Evolutionary conservation across 30 jellyfish, hydroid and myxozoan genomes (phyloP).

Genomic region (Euphysa ruthae): DNA sequence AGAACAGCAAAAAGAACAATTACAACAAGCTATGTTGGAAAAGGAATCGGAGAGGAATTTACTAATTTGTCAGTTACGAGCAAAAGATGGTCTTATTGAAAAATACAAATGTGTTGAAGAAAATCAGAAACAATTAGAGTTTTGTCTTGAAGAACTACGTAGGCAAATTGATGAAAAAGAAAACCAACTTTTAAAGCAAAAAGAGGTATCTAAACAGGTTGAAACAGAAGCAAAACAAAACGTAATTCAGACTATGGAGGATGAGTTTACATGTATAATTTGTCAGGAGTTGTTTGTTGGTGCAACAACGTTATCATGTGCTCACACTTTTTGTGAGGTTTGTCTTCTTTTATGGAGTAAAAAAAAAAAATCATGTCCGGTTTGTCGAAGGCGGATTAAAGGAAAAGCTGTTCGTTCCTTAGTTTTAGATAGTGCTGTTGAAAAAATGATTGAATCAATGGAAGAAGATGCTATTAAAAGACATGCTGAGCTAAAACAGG

Average conservation of each 20-base stretch:
- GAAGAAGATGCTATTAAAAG: slow-evolving; percentile 52
- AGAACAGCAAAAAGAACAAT: slow-evolving; percentile 48
- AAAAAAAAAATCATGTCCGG: slow-evolving; percentile 80
- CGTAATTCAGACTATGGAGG: slow-evolving; percentile 81
- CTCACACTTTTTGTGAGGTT: slow-evolving; percentile 84
- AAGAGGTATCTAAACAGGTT: slow-evolving; percentile 48
- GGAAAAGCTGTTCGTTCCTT: slow-evolving; percentile 75
- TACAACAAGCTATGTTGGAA: slow-evolving; percentile 35
- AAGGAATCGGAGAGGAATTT: slow-evolving; percentile 53
- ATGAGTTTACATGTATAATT: slow-evolving; percentile 89
- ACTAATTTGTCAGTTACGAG: slow-evolving; percentile 37
- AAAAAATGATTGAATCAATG: slow-evolving; percentile 60
- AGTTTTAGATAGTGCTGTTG: slow-evolving; percentile 81
- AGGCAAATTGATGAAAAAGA: slow-evolving; percentile 70
- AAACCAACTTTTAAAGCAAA: slow-evolving; percentile 42
- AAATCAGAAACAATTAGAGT: slow-evolving; percentile 64
- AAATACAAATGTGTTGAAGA: slow-evolving; percentile 70
- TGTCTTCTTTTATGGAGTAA: slow-evolving; percentile 73
- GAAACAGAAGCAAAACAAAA: slow-evolving; percentile 72
- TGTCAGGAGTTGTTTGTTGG: slow-evolving; percentile 78
- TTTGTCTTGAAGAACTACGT: slow-evolving; percentile 53
- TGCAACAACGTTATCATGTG: slow-evolving; percentile 90
- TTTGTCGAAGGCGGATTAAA: slow-evolving; percentile 57
- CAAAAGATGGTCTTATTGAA: slow-evolving; percentile 52
- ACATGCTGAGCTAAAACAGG: not conserved